Conservation (phyloP, 2,888 invertebrate species). For the Scaptomyza tumidula region DNA sequence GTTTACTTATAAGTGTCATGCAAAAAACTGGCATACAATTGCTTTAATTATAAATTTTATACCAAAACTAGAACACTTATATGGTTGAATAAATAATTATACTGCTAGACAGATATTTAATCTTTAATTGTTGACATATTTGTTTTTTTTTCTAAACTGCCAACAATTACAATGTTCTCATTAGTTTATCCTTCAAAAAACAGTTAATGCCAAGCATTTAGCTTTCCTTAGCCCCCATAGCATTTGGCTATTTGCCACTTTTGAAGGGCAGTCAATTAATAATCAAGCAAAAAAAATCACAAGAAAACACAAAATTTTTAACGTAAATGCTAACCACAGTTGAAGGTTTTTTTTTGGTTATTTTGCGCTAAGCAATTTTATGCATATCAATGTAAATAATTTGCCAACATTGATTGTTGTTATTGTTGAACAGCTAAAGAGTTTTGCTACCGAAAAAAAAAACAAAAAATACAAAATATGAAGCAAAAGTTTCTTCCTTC, state of each 20-base stretch:
- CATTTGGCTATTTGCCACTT: conserved; percentile 23
- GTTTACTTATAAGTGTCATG: no score
- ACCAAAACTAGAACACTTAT: conserved; percentile 1
- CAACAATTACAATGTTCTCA: conserved; percentile 7
- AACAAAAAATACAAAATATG: background rate
- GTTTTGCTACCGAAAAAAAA: conserved; percentile 33
- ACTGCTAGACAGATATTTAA: background rate
- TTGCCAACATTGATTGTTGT: conserved; percentile 47
- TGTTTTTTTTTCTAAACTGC: background rate
- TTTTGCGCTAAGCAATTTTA: conserved; percentile 46
- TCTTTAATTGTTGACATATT: background rate
- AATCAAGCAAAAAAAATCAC: conserved; percentile 17
- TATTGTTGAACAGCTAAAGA: conserved; percentile 14
- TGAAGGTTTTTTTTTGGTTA: conserved; percentile 57
- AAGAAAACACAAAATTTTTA: conserved; percentile 19
- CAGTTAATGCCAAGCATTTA: conserved; percentile 28
- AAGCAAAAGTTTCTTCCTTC: conserved; percentile 39
- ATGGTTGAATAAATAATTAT: background rate
- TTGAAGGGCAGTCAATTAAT: conserved; percentile 52
- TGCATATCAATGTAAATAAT: conserved; percentile 65
- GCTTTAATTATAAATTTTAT: no score
- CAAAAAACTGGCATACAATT: conserved; percentile 1
- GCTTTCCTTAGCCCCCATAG: conserved; percentile 35
- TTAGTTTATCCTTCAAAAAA: conserved; percentile 38
- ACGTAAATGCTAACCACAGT: conserved; percentile 65